Base-by-base conservation (phyloP, 2,797 vertebrate genomes). In the Chloroceryle inda region DNA sequence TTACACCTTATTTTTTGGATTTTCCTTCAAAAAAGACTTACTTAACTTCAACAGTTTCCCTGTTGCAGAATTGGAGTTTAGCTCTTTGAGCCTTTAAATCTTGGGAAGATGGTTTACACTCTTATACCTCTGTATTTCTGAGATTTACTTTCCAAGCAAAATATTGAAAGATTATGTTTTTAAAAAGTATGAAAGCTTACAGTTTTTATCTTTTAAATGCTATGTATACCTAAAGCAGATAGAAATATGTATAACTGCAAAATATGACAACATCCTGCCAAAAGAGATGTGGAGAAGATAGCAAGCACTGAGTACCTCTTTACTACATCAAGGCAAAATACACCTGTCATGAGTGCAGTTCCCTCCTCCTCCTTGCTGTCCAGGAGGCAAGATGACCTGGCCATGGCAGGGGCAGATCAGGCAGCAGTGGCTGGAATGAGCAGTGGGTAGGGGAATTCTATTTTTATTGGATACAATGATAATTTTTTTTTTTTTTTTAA, bases 1-100 rank as follows among this genome's bases (percentile, higher is more conserved):
- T 52, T 0, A 22, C 11, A 37, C 2, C 7, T 10, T 27, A 27
- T 6, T 40, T 50, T 6, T 40, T 40, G 15, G 14, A 13, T 91
- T 74, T 74, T 49, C 18, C 9, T 5, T 81, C 22, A 15, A 37
- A 40, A 77, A 73, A 10, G 1, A 17, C 29, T 49, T 56, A 73
- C 17, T 83, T 52, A 35, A 17, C 13, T 64, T 91, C 8, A 53
- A 2, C 4, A 13, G 7, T 78, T 78, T 71, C 12, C 15, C 23
- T 74, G 10, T 12, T 8, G 7, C 8, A 67, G 11, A 63, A 67
- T 29, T 82, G 72, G 3, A 13, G 7, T 68, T 75, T 19, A 40
- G 13, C 56, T 56, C 1, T 13, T 63, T 44, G 9, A 44, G 56
- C 14, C 24, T 88, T 75, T 82, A 53, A 85, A 52, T 44, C 9